Base-by-base conservation (phyloP, 2,888 invertebrate species). In the Nephrocerus scutellatus region DNA sequence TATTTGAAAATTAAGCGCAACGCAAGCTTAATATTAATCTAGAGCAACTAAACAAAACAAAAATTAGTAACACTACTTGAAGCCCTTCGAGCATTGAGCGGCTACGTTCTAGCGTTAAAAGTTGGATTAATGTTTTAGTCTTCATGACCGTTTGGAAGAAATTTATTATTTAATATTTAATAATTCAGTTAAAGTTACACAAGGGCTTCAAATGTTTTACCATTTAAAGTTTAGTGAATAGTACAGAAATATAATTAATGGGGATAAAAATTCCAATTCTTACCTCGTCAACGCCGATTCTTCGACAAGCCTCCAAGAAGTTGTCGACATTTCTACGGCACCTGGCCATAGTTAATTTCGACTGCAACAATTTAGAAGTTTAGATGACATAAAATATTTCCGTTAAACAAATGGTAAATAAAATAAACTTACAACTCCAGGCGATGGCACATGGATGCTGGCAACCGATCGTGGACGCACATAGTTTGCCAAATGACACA, bases 291-390 rank as follows among this genome's bases (percentile, higher is more conserved):
- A 95, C 89, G 50, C 95, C 95, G 57, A 93, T 88, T 70, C 81
- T 86, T 44, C 90, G 77, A 70, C 93, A 95, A 15, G 93, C 93
- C 60, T 92, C 91, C 53, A 95, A 71, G 62, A 95, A 95, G 71
- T 93, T 93, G 65, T 95, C 93, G 19, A 95, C 92, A 66, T 95
- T 95, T 59, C 89, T 76, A 56, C 92, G 77, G 73, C 92, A 92
- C 56, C 93, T 80, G 26, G 93, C 90, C 82, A 90, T 85, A n/a
- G 92, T 88, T 52, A 95, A 70, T 69, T 92, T 92, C 23, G 92
- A 91, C 92, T 93, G 86, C 85, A 90, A 77, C 41, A 51, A 53
- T 45, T 39, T 38, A 18, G 35, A 45, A 19, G 7, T 30, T 19
- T n/a, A n/a, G n/a, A n/a, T n/a, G n/a, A n/a, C n/a, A n/a, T n/a